Conservation (phyloP, 2,888 invertebrate species). For the Deilephila porcellus region DNA sequence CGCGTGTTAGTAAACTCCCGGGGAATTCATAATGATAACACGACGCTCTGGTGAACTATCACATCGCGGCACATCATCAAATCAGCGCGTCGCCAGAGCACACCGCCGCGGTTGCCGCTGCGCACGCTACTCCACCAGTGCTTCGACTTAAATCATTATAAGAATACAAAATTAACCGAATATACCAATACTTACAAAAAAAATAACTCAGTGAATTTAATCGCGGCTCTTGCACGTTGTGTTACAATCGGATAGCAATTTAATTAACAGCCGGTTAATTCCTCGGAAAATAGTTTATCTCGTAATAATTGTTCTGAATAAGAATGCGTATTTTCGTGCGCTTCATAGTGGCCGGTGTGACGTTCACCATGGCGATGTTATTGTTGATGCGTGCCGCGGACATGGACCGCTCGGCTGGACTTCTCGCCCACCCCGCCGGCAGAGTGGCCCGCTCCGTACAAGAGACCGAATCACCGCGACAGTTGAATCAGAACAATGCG, state of each 20-base stretch:
- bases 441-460: constrained; percentile 35
- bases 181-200: neutral
- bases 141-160: neutral
- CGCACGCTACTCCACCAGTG: constrained; percentile 4
- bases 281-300: neutral
- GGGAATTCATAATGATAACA: constrained; percentile 26
- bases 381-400: constrained; percentile 52
- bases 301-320: constrained; percentile 31
- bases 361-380: constrained; percentile 50
- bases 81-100: neutral
- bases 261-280: neutral
- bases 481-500: constrained; percentile 28
- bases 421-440: constrained; percentile 39
- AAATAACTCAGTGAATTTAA: neutral
- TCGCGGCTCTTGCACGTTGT: neutral
- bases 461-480: constrained; percentile 34
- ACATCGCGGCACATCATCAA: neutral
- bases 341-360: constrained; percentile 47
- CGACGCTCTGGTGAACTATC: constrained; percentile 11
- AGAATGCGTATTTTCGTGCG: constrained; percentile 61
- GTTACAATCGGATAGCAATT: neutral
- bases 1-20: constrained; percentile 18
- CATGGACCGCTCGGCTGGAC: constrained; percentile 36
- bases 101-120: neutral
- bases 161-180: neutral